Conservation (phyloP, 2,797 vertebrate genomes). For the Hydrolagus colliei region DNA sequence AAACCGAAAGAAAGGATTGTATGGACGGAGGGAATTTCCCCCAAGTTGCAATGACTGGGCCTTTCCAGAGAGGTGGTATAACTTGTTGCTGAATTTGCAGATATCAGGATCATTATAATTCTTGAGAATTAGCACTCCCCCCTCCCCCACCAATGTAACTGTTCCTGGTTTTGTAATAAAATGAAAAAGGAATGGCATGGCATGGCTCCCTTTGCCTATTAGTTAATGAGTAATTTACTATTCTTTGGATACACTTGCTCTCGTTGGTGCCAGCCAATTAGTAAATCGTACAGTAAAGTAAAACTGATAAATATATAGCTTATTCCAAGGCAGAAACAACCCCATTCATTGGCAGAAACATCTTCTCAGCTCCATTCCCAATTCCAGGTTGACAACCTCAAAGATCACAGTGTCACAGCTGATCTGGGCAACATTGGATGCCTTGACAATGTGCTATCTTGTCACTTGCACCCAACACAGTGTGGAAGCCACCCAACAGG, state of each 20-base stretch:
- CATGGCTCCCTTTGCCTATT: conserved; percentile 21
- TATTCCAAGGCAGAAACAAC: conserved; percentile 24
- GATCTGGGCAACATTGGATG: conserved; percentile 28
- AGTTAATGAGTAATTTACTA: conserved; percentile 32
- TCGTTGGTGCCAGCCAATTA: conserved; percentile 32
- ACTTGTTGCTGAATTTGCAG: too few relatives aligned
- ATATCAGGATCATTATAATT: too few relatives aligned
- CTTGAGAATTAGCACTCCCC: too few relatives aligned
- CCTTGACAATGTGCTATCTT: conserved; percentile 27
- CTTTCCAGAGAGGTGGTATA: too few relatives aligned
- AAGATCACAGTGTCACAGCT: conserved; percentile 33
- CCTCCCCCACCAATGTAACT: too few relatives aligned
- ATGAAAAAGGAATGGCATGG: conserved; percentile 14
- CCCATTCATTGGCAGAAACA: conserved; percentile 25
- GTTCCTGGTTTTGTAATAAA: conserved; percentile 12
- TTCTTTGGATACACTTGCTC: conserved; percentile 27
- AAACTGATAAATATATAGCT: conserved; percentile 30
- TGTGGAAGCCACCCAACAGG: conserved; percentile 25
- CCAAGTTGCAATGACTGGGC: too few relatives aligned
- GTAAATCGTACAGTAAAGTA: conserved; percentile 29
- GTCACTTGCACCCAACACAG: background rate
- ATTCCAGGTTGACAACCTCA: conserved; percentile 30
- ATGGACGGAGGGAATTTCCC: too few relatives aligned
- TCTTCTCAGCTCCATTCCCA: conserved; percentile 26
- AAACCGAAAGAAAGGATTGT: too few relatives aligned